A percentile compares a stretch with the other conserved stretches of the same genome.
Evolutionary conservation across 2,113 vertebrate species (phyloP).

Genomic region (Erythrocercus mccallii): DNA sequence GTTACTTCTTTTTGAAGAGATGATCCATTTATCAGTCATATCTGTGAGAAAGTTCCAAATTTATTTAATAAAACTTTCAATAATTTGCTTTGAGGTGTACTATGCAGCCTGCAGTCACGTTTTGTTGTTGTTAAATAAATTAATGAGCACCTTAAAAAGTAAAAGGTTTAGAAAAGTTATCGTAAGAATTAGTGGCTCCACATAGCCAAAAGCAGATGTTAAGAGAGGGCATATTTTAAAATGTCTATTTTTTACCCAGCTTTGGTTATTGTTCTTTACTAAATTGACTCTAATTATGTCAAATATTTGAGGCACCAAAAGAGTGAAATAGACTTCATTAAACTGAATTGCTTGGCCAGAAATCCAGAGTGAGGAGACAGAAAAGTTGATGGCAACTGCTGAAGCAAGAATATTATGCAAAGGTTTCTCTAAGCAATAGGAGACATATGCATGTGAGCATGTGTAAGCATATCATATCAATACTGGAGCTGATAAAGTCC

Average conservation of each 20-base stretch:
- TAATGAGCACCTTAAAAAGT: not conserved
- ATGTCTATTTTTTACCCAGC: not conserved
- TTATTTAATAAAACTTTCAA: not conserved
- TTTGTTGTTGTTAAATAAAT: not conserved
- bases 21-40: not conserved
- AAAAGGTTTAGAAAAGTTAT: not conserved
- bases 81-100: not conserved
- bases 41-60: not conserved
- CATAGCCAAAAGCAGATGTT: not conserved
- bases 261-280: not conserved
- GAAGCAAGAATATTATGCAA: not conserved
- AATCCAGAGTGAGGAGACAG: not conserved
- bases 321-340: not conserved
- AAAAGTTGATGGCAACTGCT: not conserved
- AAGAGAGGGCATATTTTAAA: not conserved
- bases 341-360: not conserved
- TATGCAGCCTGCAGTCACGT: not conserved
- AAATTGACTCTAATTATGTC: not conserved
- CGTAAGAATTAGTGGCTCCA: not conserved
- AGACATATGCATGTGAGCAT: not conserved
- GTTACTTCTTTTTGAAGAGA: conserved; percentile 18
- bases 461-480: not conserved
- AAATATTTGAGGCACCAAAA: not conserved
- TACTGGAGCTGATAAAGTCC: not conserved
- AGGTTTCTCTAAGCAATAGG: not conserved